Percentiles rank a stretch among this genome's conserved stretches.
These are phyloP conservation scores for Oopsacas minuta DNA, from an alignment of 37 sponge, comb jelly and placozoan genomes.

Conservation along the genomic window DNA sequence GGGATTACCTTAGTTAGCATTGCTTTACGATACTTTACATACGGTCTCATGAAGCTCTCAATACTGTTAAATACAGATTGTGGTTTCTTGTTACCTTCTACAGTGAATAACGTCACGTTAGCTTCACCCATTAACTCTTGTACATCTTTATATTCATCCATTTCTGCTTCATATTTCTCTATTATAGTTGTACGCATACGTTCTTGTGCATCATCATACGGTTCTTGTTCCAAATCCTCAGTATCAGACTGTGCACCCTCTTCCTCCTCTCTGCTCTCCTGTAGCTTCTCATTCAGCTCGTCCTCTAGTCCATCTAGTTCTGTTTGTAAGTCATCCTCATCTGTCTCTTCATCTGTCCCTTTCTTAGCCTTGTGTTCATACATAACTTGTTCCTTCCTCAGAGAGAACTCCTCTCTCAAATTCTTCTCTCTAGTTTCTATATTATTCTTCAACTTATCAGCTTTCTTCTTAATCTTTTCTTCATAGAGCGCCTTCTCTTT, in stretches of 20 bases:
- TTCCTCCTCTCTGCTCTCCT: slow-evolving; percentile 66
- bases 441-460: slow-evolving; percentile 9
- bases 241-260: slow-evolving; percentile 65
- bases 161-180: slow-evolving; percentile 71
- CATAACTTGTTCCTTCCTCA: slow-evolving; percentile 33
- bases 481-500: slow-evolving; percentile 36
- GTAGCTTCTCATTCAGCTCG: slow-evolving; percentile 57
- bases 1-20: slow-evolving; percentile 56
- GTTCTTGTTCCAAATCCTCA: slow-evolving; percentile 44
- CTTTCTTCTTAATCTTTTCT: slow-evolving; percentile 19
- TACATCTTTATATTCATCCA: background rate
- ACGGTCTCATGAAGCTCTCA: slow-evolving; percentile 30
- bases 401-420: slow-evolving; percentile 28
- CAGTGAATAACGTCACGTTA: slow-evolving; percentile 34
- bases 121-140: slow-evolving; percentile 65
- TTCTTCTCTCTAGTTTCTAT: background rate
- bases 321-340: slow-evolving; percentile 36
- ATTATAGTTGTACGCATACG: slow-evolving; percentile 42
- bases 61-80: slow-evolving; percentile 48
- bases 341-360: slow-evolving; percentile 21
- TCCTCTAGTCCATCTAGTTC: slow-evolving; percentile 40
- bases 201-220: slow-evolving; percentile 43
- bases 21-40: slow-evolving; percentile 41
- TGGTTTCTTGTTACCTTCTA: slow-evolving; percentile 49
- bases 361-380: slow-evolving; percentile 42